Conservation (phyloP, 2,888 invertebrate genomes). For the Pemphredon lugubris region DNA sequence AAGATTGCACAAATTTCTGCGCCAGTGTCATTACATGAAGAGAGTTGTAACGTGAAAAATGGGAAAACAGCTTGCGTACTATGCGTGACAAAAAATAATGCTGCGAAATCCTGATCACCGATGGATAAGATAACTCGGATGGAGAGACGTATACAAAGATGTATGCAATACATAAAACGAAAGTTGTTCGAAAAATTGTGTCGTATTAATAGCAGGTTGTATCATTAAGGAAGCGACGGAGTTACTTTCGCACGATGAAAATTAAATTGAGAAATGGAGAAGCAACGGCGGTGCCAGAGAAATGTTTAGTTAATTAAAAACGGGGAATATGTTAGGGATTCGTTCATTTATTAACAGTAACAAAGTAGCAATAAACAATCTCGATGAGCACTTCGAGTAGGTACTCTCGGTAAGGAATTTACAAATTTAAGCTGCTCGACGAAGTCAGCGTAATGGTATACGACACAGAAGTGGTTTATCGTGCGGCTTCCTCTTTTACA, state of each 20-base stretch:
- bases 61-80: background rate
- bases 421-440: too few species aligned
- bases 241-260: background rate
- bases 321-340: constrained; percentile 10
- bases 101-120: too few species aligned
- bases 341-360: constrained; percentile 18
- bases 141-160: background rate
- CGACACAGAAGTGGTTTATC: too few species aligned
- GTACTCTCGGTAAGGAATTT: background rate
- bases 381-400: background rate
- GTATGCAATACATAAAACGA: too few species aligned
- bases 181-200: too few species aligned
- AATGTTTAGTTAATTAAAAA: background rate
- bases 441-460: too few species aligned
- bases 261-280: too few species aligned
- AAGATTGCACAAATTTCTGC: constrained; percentile 80
- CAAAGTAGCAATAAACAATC: background rate
- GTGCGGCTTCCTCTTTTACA: background rate
- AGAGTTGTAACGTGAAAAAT: constrained; percentile 72
- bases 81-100: too few species aligned
- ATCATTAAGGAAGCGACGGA: constrained; percentile 12
- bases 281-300: too few species aligned
- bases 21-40: constrained; percentile 76
- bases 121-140: background rate
- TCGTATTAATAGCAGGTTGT: too few species aligned